Evolutionary conservation across 2,797 vertebrate species (phyloP), one percentile per base, ranked within the genome.

Genomic region (Enteromius thamalakanensis): DNA sequence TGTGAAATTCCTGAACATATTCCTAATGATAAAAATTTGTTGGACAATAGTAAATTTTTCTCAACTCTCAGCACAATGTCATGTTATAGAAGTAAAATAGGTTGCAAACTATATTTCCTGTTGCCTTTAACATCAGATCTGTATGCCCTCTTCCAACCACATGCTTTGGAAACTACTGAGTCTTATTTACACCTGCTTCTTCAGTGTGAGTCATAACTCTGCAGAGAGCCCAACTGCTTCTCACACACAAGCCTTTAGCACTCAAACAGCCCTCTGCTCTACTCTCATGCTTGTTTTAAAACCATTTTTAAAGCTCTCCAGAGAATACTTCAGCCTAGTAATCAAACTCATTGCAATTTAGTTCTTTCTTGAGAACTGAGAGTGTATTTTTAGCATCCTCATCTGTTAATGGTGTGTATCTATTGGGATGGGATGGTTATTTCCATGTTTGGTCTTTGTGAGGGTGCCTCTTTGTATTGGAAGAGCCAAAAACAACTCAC

Each of bases 261-360:
- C 40, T 82, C 34, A 80, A 78, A 82, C 58, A 60, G 34, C 29
- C 47, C 23, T 67, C 65, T 51, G 60, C 32, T 68, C 84, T 80
- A 67, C 71, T 80, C 29, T 34, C 34, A 51, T 49, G 53, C 47
- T 32, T 47, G 76, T 84, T 47, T 53, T 45, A 55, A 19, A 62
- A 19, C 10, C 19, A 26, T 76, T 79, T 88, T 62, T 49, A 78
- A 79, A 81, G 64, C 15, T 49, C 82, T 82, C 49, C 3, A 40
- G 71, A 88, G 67, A 64, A 62, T 80, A 65, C 29, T 60, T 82
- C 34, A 71, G 81, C 80, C 26, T 83, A 42, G 69, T 62, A 81
- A 76, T 67, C 49, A 76, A 49, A 62, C 72, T 87, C 51, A 34
- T 86, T 79, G 81, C 21, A 86, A 80, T 84, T 86, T 76, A 85